These are phyloP conservation scores for Azorinus chamasolen DNA, from an alignment of 2,888 invertebrate species.

Conservation along the genomic window DNA sequence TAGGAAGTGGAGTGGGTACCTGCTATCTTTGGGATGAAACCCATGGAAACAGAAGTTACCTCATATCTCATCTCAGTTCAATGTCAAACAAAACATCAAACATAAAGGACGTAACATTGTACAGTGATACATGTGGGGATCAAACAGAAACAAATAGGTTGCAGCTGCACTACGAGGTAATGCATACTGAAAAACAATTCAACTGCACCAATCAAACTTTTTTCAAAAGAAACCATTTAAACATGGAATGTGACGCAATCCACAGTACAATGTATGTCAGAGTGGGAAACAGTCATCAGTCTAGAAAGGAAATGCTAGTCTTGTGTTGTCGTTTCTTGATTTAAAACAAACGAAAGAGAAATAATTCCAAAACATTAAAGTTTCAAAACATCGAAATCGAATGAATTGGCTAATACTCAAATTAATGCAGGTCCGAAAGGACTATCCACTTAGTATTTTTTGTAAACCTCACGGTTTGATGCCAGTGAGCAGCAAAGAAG, in stretches of 20 bases:
- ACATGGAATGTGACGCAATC: constrained; percentile 54
- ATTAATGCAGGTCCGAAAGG: constrained; percentile 3
- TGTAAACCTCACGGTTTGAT: constrained; percentile 8
- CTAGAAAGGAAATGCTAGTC: constrained; percentile 28
- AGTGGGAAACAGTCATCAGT: constrained; percentile 44
- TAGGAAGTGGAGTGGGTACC: constrained; percentile 13
- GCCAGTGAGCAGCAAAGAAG: not conserved
- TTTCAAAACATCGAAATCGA: not conserved
- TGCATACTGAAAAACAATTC: not conserved
- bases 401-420: constrained; percentile 2
- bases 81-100: not conserved
- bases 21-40: constrained; percentile 40
- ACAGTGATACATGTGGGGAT: constrained; percentile 45
- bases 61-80: constrained; percentile 2
- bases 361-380: not conserved
- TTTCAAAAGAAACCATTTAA: constrained; percentile 43
- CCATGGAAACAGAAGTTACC: constrained; percentile 26
- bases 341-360: constrained; percentile 14
- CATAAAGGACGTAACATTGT: constrained; percentile 31
- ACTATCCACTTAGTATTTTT: not conserved
- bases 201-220: constrained; percentile 38
- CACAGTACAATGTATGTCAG: constrained; percentile 47
- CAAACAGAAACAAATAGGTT: constrained; percentile 53
- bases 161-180: constrained; percentile 19
- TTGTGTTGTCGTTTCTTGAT: constrained; percentile 18